Percentiles rank a stretch among this genome's conserved stretches.
Evolutionary conservation across 1,140 invertebrate species (phyloP).

Genomic region (Drosophila takahashii): DNA sequence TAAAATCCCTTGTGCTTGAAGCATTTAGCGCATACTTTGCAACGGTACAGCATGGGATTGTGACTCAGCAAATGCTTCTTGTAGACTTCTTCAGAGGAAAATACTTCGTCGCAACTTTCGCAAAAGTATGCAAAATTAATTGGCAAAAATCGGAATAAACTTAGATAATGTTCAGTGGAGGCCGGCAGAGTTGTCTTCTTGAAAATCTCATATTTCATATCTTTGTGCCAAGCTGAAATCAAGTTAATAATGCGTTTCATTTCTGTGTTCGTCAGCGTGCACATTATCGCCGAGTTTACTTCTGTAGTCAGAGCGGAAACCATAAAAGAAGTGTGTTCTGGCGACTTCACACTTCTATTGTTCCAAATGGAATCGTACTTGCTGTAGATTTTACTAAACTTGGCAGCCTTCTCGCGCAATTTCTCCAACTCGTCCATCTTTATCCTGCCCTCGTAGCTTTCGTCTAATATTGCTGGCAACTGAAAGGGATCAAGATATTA

Average conservation of each 20-base stretch:
- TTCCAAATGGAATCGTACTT: conserved; percentile 41
- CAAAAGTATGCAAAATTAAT: conserved; percentile 33
- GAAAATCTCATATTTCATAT: conserved; percentile 34
- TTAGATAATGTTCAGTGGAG: conserved; percentile 27
- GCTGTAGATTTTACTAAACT: conserved; percentile 27
- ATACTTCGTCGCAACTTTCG: conserved; percentile 47
- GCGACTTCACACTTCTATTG: background rate
- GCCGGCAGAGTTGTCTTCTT: conserved; percentile 20
- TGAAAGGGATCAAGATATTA: conserved; percentile 14
- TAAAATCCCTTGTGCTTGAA: conserved; percentile 26
- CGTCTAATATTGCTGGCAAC: conserved; percentile 47
- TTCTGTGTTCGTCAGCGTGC: conserved; percentile 34
- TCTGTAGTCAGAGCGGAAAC: conserved; percentile 10
- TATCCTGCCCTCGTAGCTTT: conserved; percentile 37
- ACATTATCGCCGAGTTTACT: conserved; percentile 31
- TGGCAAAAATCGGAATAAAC: conserved; percentile 61
- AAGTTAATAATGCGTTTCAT: conserved; percentile 69
- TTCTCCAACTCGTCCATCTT: conserved; percentile 29
- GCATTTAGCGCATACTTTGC: conserved; percentile 19
- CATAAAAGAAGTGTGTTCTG: background rate
- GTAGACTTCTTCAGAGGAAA: conserved; percentile 22
- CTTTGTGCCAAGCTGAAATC: conserved; percentile 51
- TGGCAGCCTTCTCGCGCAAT: conserved; percentile 29
- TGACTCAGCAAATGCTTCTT: conserved; percentile 39
- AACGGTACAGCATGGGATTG: conserved; percentile 5